Base-by-base conservation (phyloP, 2,797 vertebrate genomes). In the Halcyon smyrnensis region DNA sequence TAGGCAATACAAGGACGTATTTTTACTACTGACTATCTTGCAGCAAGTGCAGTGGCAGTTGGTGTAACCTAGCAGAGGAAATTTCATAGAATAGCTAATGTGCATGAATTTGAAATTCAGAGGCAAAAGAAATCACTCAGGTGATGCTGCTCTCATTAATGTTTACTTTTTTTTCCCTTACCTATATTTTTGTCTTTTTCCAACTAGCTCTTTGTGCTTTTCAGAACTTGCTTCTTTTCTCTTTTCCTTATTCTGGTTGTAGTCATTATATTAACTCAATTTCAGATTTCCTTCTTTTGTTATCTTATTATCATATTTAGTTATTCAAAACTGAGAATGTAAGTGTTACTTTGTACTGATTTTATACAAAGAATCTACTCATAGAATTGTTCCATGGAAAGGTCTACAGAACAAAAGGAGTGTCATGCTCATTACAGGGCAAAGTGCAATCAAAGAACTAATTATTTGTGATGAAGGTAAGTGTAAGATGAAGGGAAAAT, bases 221-320 rank as follows among this genome's bases (percentile, higher is more conserved):
- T 80, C 64, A 94, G 76, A 92, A 62, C 19, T 30, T 64, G 5
- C 23, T 79, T 92, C 25, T 75, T 91, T 86, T 87, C 28, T 79
- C 39, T 89, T 90, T 69, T 92, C 27, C n/a, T 92, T 89, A 51
- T 57, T 84, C 69, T 81, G 25, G 6, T 87, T 95, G 62, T 81
- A 93, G 59, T 79, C 73, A 92, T 85, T 89, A 32, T 62, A 80
- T 85, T 60, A 93, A 87, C 20, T 85, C 69, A 80, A 71, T 91
- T 96, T 91, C 93, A 94, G 64, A 67, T 91, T 88, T 89, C 14
- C 76, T 89, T 84, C 65, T 91, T 92, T 89, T 96, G 76, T 96
- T 94, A 79, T 91, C 76, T 93, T 90, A 93, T 88, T 93, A 96
- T 79, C 87, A 93, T 79, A 94, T 76, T 92, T 86, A 96, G 76